Evolutionary conservation across 2,113 vertebrate genomes (phyloP), one percentile per base, ranked within the genome.

Genomic region (Paraplagusia blochii): DNA sequence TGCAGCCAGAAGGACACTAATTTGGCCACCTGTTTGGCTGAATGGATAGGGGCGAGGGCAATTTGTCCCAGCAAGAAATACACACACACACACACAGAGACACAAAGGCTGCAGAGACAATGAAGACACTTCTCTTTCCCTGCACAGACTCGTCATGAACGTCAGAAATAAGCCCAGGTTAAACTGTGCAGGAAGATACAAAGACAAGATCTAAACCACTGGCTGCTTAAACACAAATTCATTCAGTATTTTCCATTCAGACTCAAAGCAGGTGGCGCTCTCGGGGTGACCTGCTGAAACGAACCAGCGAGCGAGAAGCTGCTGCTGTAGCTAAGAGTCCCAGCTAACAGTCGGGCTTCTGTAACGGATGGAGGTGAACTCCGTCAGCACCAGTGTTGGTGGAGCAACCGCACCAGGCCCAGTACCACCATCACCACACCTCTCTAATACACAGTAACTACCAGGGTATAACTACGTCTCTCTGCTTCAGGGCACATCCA

Each of bases 21-120:
- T 69, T 75, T 61, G 65, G 74, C 76, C 74, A 81, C 81, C 75
- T 79, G 79, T 79, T 86, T 81, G 80, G 82, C 70, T 69, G 63
- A 19, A 62, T 62, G 56, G 36, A 61, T 65, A 49, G 22, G 6
- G 22, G 57, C 43, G n/a, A 76, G 66, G 66, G 62, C 72, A 76
- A 85, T 84, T 80, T 79, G 70, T 77, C 66, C 72, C 66, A 71
- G 53, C 71, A 59, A 55, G 59, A 44, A 66, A 64, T 66, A 69
- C 62, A 77, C 56, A 49, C 22, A 44, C 44, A 17, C 8, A 44
- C 44, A 44, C 44, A 44, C 44, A 17, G 15, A 44, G 7, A 44
- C 44, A 76, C 52, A 50, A 11, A 51, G 12, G 29, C 49, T 36
- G 64, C 79, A 29, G 6, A 29, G 6, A 29, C 22, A 29, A 29